These are phyloP conservation scores for Stenurella melanura DNA, from an alignment of 2,888 invertebrate genomes.

Conservation along the genomic window DNA sequence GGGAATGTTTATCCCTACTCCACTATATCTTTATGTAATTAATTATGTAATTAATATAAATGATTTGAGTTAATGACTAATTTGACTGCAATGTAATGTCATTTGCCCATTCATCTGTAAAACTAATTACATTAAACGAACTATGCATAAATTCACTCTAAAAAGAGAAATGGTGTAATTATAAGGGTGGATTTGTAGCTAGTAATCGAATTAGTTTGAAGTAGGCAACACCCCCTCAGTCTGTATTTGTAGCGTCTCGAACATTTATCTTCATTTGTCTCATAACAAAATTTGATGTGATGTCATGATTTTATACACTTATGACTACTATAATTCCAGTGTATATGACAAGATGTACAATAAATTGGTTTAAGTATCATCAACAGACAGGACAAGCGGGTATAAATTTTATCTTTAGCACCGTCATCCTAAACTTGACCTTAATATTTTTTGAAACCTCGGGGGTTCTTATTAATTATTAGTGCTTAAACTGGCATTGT, in stretches of 20 bases:
- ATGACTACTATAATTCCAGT: conserved; percentile 19
- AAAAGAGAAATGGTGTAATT: conserved; percentile 30
- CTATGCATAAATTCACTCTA: conserved; percentile 12
- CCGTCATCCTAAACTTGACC: neutral
- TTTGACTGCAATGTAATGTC: neutral
- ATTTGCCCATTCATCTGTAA: neutral
- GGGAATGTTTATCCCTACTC: too few relatives aligned
- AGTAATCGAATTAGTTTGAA: conserved; percentile 29
- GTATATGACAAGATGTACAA: conserved; percentile 29
- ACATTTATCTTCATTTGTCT: conserved; percentile 46
- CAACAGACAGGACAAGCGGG: conserved; percentile 10
- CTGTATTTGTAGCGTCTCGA: conserved; percentile 27
- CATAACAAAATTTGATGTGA: conserved; percentile 43
- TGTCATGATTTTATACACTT: conserved; percentile 42
- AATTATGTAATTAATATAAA: neutral
- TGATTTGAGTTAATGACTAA: neutral
- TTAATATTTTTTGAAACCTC: neutral
- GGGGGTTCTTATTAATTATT: neutral
- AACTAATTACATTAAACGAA: conserved; percentile 19
- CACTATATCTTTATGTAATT: neutral
- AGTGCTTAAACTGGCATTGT: neutral
- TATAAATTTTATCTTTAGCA: conserved; percentile 1
- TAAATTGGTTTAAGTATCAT: conserved; percentile 33
- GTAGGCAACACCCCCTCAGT: conserved; percentile 16
- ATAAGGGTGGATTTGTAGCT: conserved; percentile 31